Conservation (phyloP, 2,113 vertebrate species). For the Microcebus lehilahytsara region DNA sequence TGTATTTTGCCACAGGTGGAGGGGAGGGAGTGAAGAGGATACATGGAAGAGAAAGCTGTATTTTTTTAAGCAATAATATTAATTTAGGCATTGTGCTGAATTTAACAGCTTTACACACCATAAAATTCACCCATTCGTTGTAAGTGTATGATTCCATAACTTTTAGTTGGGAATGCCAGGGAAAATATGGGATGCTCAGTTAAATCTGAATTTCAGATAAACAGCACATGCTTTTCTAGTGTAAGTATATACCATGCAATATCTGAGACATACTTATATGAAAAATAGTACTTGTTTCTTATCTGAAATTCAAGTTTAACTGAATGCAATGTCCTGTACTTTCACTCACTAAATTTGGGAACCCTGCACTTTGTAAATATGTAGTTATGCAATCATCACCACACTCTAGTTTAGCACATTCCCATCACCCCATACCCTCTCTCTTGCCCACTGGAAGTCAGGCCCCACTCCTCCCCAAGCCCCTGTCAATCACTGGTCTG, state of each 20-base stretch:
- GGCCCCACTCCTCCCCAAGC: not conserved
- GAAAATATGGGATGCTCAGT: not conserved
- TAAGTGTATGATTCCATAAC: not conserved
- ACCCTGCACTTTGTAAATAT: not conserved
- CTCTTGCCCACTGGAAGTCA: not conserved
- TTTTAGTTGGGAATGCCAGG: not conserved
- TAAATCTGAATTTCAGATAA: not conserved
- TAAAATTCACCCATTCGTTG: not conserved
- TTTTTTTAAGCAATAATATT: not conserved
- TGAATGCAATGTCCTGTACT: not conserved
- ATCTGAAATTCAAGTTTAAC: conserved; percentile 8
- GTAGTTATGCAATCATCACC: not conserved
- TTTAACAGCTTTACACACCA: not conserved
- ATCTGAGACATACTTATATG: not conserved
- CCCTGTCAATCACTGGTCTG: not conserved
- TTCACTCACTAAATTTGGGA: not conserved
- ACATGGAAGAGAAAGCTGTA: not conserved
- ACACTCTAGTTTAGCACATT: not conserved
- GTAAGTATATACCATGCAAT: not conserved
- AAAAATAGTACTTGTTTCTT: not conserved
- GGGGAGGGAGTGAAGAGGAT: not conserved
- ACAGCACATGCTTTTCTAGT: not conserved
- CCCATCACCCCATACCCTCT: not conserved
- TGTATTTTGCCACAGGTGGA: not conserved
- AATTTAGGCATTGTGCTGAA: not conserved